Percentiles rank a stretch among this genome's conserved stretches.
Conservation (phyloP, 35 echinoderm and acorn worm species). For the Heliocidaris tuberculata region DNA sequence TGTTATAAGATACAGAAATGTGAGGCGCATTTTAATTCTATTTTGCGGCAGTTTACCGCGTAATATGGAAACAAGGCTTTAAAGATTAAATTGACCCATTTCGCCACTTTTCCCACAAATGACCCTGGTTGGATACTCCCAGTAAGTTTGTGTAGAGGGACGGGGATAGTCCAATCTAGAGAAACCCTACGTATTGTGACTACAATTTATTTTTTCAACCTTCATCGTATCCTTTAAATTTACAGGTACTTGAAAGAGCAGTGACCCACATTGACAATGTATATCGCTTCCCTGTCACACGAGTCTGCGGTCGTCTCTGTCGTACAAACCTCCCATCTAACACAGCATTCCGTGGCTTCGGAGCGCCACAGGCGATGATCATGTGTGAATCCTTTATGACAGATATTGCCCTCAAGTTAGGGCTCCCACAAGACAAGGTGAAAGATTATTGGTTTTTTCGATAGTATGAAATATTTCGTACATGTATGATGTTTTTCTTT, state of each 20-base stretch:
- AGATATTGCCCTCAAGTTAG: conserved; percentile 53
- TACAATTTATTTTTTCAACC: neutral
- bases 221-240: neutral
- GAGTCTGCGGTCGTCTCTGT: conserved; percentile 46
- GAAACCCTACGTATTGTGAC: neutral
- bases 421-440: conserved; percentile 58
- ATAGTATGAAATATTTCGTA: neutral
- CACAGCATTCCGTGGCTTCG: conserved; percentile 71
- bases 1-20: too few species aligned
- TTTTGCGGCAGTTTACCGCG: too few species aligned
- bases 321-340: conserved; percentile 73
- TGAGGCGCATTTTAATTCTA: too few species aligned
- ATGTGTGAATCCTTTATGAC: conserved; percentile 58
- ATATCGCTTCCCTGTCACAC: conserved; percentile 50
- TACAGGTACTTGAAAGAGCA: conserved; percentile 55
- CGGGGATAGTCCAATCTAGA: too few species aligned
- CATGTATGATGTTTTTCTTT: too few species aligned
- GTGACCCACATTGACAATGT: conserved; percentile 41
- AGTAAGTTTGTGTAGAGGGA: too few species aligned
- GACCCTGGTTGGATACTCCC: too few species aligned
- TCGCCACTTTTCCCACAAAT: too few species aligned
- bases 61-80: too few species aligned
- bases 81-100: too few species aligned
- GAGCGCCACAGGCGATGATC: conserved; percentile 60
- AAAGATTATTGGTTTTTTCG: neutral